Conservation (phyloP, 2,113 vertebrate species). For the Rafetus swinhoei region DNA sequence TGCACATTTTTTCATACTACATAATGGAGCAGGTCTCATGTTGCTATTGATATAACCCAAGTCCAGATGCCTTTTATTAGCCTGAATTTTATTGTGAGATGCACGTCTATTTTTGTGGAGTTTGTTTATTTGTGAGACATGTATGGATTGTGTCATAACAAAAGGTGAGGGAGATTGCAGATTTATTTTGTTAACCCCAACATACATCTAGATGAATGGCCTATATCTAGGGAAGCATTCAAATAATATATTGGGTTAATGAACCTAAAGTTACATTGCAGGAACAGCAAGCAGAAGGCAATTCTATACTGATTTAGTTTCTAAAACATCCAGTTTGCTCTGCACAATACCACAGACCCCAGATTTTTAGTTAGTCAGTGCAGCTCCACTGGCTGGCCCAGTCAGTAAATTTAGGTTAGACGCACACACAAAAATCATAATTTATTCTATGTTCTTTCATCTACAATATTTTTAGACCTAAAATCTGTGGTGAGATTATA, state of each 20-base stretch:
- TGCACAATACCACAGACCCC: background rate
- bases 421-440: background rate
- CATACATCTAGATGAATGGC: conserved; percentile 40
- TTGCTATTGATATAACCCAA: background rate
- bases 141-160: conserved; percentile 15
- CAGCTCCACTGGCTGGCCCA: background rate
- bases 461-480: background rate
- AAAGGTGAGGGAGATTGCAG: conserved; percentile 16
- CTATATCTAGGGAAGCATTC: background rate
- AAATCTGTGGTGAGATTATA: background rate
- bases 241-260: background rate
- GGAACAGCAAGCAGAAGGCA: conserved; percentile 36
- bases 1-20: background rate
- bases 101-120: conserved; percentile 28
- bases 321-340: conserved; percentile 6
- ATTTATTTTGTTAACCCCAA: conserved; percentile 40
- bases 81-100: background rate
- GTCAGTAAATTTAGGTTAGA: background rate
- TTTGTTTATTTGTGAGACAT: conserved; percentile 51
- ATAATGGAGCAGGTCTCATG: background rate
- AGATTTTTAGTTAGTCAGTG: background rate
- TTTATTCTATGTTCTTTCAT: background rate
- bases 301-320: conserved; percentile 30
- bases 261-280: background rate
- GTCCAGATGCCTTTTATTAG: background rate